Percentiles rank a stretch among this genome's conserved stretches.
These are phyloP conservation scores for Tupiocoris notatus DNA, from an alignment of 2,888 invertebrate species.

Conservation along the genomic window DNA sequence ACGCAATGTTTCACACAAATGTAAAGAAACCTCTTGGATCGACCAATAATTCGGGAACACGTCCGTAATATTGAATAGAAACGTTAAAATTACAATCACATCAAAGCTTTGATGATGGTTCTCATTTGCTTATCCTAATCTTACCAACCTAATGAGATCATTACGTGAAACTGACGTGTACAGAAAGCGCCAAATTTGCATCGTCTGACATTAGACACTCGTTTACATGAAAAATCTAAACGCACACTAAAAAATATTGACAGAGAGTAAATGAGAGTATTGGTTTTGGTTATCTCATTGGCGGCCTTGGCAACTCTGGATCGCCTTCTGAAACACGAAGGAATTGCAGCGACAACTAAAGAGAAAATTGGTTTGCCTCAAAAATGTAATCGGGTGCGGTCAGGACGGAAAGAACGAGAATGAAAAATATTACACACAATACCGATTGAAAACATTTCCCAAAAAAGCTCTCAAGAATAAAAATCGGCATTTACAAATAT, in stretches of 20 bases:
- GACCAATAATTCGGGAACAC: not conserved
- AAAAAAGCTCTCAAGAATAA: no score
- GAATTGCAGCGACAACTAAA: conserved; percentile 36
- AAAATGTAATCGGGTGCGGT: not conserved
- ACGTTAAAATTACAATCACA: conserved; percentile 33
- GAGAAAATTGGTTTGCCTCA: not conserved
- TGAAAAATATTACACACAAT: no score
- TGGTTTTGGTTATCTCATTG: conserved; percentile 28
- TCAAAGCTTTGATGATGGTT: conserved; percentile 46
- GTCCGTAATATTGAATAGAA: not conserved
- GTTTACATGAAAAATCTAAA: conserved; percentile 31
- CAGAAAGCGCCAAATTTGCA: conserved; percentile 8
- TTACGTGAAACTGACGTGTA: conserved; percentile 45
- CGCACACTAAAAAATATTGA: conserved; percentile 16
- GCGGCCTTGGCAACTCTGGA: conserved; percentile 11
- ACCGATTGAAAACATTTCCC: no score
- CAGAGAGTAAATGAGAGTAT: not conserved
- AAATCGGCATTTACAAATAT: no score
- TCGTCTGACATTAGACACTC: not conserved
- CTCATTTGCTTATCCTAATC: conserved; percentile 15
- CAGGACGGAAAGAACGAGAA: no score
- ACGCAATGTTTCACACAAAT: no score
- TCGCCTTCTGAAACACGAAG: conserved; percentile 29
- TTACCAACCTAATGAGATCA: conserved; percentile 45
- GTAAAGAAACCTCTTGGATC: no score